Conservation (phyloP, 2,797 vertebrate genomes). For the Poecile montanus region DNA sequence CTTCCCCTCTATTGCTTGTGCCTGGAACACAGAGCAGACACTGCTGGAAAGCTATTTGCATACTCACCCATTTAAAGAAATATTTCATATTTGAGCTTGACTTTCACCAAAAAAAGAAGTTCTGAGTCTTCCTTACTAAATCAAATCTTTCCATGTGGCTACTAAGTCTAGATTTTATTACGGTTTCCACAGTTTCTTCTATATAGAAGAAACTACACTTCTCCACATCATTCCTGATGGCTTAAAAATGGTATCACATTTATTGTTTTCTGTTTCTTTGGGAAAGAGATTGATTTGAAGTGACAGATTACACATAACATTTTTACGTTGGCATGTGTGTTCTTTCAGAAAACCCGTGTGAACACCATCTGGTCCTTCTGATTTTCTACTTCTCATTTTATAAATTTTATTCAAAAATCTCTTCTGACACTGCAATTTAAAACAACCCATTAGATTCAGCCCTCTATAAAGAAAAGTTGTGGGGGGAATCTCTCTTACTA, state of each 20-base stretch:
- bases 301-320: conserved; percentile 27
- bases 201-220: not conserved
- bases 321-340: not conserved
- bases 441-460: not conserved
- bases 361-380: conserved; percentile 31
- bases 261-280: conserved; percentile 5
- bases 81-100: not conserved
- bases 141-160: not conserved
- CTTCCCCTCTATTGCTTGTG: not conserved
- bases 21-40: not conserved
- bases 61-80: not conserved
- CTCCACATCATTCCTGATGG: not conserved
- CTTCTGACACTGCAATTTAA: conserved; percentile 35
- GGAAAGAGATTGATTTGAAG: conserved; percentile 14
- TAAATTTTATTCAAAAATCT: conserved; percentile 12
- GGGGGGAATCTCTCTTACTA: not conserved
- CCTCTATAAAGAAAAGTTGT: not conserved
- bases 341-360: not conserved
- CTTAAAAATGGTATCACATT: conserved; percentile 6
- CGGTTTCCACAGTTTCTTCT: not conserved
- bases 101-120: not conserved
- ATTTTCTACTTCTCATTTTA: conserved; percentile 24
- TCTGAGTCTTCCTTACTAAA: not conserved
- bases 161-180: conserved; percentile 11
- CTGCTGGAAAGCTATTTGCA: not conserved